A percentile compares a stretch with the other conserved stretches of the same genome.
phyloP scores from a whole-genome alignment of 2,113 vertebrate genomes.

The Peromyscus leucopus region DNA sequence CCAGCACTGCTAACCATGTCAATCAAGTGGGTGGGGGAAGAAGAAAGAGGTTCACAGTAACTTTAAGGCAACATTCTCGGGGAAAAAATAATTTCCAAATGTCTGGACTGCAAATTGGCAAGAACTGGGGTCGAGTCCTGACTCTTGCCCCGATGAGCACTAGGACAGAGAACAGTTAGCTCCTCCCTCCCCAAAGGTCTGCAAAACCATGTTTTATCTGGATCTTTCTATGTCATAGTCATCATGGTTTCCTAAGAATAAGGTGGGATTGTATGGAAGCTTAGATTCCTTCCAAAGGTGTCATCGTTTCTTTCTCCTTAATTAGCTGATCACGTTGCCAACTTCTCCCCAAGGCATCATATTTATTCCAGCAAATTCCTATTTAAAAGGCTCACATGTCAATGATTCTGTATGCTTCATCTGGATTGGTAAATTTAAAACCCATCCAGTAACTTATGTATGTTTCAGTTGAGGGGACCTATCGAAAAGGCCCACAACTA shows the following conservation, averaged over 20 bases:
- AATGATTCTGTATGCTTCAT: conserved; percentile 68
- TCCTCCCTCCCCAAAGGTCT: conserved; percentile 42
- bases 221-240: conserved; percentile 65
- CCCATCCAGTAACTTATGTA: conserved; percentile 64
- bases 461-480: conserved; percentile 27
- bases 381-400: conserved; percentile 73
- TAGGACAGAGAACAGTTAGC: background rate
- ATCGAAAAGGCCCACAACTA: conserved; percentile 45
- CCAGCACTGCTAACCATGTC: background rate
- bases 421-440: conserved; percentile 77
- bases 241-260: conserved; percentile 70
- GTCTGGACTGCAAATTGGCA: conserved; percentile 59
- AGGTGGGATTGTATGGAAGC: conserved; percentile 69
- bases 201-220: conserved; percentile 77
- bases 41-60: conserved; percentile 35
- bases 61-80: conserved; percentile 62
- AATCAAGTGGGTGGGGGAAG: background rate
- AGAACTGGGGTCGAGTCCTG: conserved; percentile 55
- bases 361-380: conserved; percentile 77
- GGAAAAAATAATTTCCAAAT: conserved; percentile 22
- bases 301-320: conserved; percentile 74
- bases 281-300: conserved; percentile 81
- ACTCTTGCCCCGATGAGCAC: conserved; percentile 48
- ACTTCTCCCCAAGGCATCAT: conserved; percentile 70
- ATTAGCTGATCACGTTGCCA: conserved; percentile 74